Conservation (phyloP, 2,113 vertebrate species). For the Notarius quadriscutis region DNA sequence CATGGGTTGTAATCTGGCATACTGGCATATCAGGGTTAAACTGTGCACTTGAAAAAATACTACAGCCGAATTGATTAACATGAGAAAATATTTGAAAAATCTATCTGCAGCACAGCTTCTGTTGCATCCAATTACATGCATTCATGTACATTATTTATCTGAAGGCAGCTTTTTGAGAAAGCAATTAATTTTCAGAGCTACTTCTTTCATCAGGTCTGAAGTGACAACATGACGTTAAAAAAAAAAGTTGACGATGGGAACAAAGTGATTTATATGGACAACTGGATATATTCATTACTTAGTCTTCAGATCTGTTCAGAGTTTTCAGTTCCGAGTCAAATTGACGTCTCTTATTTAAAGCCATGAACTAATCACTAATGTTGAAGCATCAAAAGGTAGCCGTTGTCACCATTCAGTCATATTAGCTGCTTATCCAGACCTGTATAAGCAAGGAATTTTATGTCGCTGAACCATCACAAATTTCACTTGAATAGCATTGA, state of each 20-base stretch:
- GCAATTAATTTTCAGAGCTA: neutral
- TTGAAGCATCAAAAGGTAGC: neutral
- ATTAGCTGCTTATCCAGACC: neutral
- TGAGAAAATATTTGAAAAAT: neutral
- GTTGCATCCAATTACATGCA: neutral
- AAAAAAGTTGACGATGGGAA: neutral
- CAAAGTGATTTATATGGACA: neutral
- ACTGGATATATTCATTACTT: neutral
- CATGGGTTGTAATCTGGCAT: neutral
- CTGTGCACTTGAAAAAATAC: neutral
- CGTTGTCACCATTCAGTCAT: neutral
- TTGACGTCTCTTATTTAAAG: neutral
- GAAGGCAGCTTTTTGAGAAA: neutral
- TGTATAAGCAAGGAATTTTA: neutral
- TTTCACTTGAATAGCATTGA: neutral
- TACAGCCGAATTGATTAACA: neutral
- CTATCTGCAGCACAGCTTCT: neutral
- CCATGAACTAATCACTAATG: neutral
- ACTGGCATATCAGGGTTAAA: neutral
- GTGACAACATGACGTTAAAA: neutral
- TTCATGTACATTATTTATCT: neutral
- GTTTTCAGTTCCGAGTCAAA: neutral
- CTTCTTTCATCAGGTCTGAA: neutral
- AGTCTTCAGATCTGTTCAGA: neutral
- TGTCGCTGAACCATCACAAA: neutral